Evolutionary conservation across 1,140 invertebrate genomes (phyloP).

Genomic region (Bombus superbus): DNA sequence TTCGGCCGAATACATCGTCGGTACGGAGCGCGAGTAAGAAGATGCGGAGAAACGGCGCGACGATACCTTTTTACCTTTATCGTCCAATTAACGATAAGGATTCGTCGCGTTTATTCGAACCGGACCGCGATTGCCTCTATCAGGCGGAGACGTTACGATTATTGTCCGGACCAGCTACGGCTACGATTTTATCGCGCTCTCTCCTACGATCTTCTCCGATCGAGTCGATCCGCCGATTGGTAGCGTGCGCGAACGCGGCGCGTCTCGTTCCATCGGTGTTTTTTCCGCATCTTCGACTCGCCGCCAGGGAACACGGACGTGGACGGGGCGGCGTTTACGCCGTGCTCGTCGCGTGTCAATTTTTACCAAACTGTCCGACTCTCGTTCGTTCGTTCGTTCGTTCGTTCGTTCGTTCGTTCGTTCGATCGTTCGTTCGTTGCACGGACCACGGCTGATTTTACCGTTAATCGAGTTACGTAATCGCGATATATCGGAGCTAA

Average conservation of each 20-base stretch:
- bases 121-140: constrained; percentile 53
- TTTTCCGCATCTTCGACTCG: not conserved
- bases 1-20: constrained; percentile 70
- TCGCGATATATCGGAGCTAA: constrained; percentile 62
- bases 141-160: constrained; percentile 62
- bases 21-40: constrained; percentile 49
- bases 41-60: constrained; percentile 57
- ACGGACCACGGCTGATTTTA: constrained; percentile 53
- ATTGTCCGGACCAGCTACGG: constrained; percentile 59
- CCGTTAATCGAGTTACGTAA: constrained; percentile 70
- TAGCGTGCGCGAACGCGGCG: not conserved
- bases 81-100: constrained; percentile 74
- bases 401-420: no score
- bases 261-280: not conserved
- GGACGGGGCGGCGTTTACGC: no score
- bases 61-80: constrained; percentile 66
- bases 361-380: constrained; percentile 43
- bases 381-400: not conserved
- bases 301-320: not conserved
- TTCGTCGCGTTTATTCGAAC: constrained; percentile 63
- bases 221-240: not conserved
- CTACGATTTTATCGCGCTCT: constrained; percentile 58
- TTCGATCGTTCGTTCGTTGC: not conserved
- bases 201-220: not conserved
- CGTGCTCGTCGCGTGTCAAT: constrained; percentile 60